These are phyloP conservation scores for Casuarius casuarius DNA, from an alignment of 2,113 vertebrate genomes.

Conservation along the genomic window DNA sequence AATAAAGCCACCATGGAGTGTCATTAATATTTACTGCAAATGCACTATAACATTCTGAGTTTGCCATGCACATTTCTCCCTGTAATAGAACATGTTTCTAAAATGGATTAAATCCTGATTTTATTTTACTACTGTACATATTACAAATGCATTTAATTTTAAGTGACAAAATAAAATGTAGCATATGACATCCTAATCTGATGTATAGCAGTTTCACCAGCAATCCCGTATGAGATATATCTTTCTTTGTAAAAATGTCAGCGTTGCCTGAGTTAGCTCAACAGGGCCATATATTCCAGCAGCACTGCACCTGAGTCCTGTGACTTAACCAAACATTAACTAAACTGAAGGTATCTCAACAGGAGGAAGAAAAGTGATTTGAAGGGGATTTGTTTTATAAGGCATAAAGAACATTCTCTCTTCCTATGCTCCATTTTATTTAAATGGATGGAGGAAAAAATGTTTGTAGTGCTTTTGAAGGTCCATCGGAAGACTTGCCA, in stretches of 20 bases:
- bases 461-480: background rate
- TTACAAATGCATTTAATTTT: slow-evolving; percentile 73
- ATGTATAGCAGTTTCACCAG: slow-evolving; percentile 30
- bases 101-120: slow-evolving; percentile 62
- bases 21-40: slow-evolving; percentile 64
- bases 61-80: background rate
- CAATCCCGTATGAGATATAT: background rate
- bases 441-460: background rate
- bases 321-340: background rate
- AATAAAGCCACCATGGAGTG: background rate
- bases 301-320: background rate
- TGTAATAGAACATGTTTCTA: slow-evolving; percentile 43
- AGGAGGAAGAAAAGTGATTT: background rate
- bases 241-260: slow-evolving; percentile 14
- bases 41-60: background rate
- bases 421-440: background rate
- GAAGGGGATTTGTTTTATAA: background rate
- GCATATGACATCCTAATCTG: slow-evolving; percentile 36
- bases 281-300: background rate
- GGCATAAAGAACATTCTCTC: background rate
- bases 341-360: background rate
- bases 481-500: background rate
- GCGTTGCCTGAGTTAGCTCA: background rate
- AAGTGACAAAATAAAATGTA: slow-evolving; percentile 69
- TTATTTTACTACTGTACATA: slow-evolving; percentile 64